Conservation (phyloP, 2,797 vertebrate genomes). For the Poliocrania exsul region DNA sequence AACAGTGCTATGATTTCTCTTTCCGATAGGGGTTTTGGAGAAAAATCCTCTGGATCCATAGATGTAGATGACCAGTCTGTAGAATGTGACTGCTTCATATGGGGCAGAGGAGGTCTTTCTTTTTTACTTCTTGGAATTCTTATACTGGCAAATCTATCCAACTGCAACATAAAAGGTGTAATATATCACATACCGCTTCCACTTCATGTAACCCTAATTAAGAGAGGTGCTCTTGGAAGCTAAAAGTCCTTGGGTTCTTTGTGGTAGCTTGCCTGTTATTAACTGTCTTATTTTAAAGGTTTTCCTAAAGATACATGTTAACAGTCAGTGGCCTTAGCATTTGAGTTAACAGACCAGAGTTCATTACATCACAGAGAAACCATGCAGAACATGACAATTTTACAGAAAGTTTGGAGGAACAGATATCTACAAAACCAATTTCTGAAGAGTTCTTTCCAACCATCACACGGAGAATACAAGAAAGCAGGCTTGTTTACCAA, state of each 20-base stretch:
- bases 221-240: background rate
- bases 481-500: background rate
- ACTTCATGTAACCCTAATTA: background rate
- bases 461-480: background rate
- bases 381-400: conserved; percentile 17
- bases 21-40: conserved; percentile 86
- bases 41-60: conserved; percentile 80
- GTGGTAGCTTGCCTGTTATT: background rate
- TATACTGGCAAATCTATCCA: conserved; percentile 95
- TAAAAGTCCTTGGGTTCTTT: background rate
- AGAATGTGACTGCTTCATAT: conserved; percentile 79
- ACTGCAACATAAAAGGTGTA: conserved; percentile 71
- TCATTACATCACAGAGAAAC: background rate
- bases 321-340: background rate
- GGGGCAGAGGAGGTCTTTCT: conserved; percentile 82
- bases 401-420: background rate
- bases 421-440: conserved; percentile 14
- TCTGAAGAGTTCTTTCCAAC: conserved; percentile 14
- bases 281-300: background rate
- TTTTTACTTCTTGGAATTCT: conserved; percentile 93
- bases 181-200: background rate
- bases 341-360: background rate
- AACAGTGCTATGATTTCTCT: conserved; percentile 91
- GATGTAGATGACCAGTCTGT: conserved; percentile 77
- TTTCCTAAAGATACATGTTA: background rate